Evolutionary conservation across 1,140 invertebrate genomes (phyloP), one percentile per base, ranked within the genome.

Genomic region (Diorhabda sublineata): DNA sequence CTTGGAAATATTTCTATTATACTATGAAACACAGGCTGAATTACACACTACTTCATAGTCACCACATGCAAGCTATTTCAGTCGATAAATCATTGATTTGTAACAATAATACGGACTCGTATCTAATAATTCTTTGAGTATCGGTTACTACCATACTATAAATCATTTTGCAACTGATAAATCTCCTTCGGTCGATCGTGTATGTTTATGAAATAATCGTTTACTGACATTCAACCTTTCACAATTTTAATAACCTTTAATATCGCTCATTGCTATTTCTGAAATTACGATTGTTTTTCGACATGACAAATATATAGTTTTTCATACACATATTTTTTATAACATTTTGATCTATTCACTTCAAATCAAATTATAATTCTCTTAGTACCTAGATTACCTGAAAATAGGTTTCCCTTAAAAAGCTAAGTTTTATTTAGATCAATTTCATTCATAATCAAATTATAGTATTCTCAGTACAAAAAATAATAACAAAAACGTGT

Each of bases 61-160:
- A 52, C 47, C 47, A 52, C 47, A 52, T 52, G n/a, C 47, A 6
- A 4, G 2, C 6, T 52, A 52, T 8, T 8, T 52, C 47, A 6
- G 47, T 52, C 47, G n/a, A 52, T 52, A 52, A 52, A 52, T 52
- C 47, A 52, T 52, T 52, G 47, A 52, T 52, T 52, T 52, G 47
- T 52, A 52, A 52, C 47, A 52, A 52, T 52, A 52, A 52, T 52
- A 52, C 47, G n/a, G 6, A n/a, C 47, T 52, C 47, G 47, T 52
- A n/a, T n/a, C 26, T 26, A 26, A 52, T 52, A 52, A 52, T 52
- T 52, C 47, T 52, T 52, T 52, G 47, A 52, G 2, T 52, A 52
- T n/a, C 6, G 47, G 47, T 52, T 52, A 52, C 47, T 52, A 52
- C 47, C 47, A 52, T 6, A 52, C 6, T 3, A 52, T 4, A 52